These are phyloP conservation scores for Calephelis nemesis DNA, from an alignment of 1,140 invertebrate genomes.

Conservation along the genomic window DNA sequence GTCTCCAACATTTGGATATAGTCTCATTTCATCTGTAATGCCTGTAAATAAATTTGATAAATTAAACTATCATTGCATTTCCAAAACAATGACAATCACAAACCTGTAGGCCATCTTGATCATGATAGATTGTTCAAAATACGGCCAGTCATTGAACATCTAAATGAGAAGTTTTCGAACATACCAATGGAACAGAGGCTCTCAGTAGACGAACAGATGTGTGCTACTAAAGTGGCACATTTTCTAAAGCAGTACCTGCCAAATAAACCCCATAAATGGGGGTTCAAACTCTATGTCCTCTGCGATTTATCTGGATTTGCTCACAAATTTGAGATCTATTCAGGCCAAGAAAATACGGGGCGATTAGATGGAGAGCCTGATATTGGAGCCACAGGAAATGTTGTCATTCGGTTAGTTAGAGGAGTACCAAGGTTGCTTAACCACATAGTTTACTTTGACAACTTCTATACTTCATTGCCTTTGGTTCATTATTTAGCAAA, in stretches of 20 bases:
- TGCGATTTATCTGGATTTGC: conserved; percentile 41
- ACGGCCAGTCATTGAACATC: conserved; percentile 19
- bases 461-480: conserved; percentile 46
- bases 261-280: conserved; percentile 20
- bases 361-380: conserved; percentile 41
- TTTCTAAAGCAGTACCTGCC: conserved; percentile 20
- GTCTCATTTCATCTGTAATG: conserved; percentile 48
- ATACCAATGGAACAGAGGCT: conserved; percentile 19
- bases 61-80: conserved; percentile 39
- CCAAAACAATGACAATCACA: conserved; percentile 21
- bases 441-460: conserved; percentile 49
- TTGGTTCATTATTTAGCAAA: conserved; percentile 42
- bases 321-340: conserved; percentile 42
- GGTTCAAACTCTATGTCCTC: conserved; percentile 54
- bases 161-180: conserved; percentile 14
- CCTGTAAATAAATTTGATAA: conserved; percentile 52
- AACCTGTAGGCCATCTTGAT: conserved; percentile 3
- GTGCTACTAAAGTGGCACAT: conserved; percentile 39
- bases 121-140: conserved; percentile 17
- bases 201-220: conserved; percentile 8
- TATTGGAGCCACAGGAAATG: conserved; percentile 42
- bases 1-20: conserved; percentile 40
- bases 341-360: conserved; percentile 35
- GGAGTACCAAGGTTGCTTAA: conserved; percentile 40
- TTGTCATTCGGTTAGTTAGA: conserved; percentile 39